Conservation (phyloP, 2,113 vertebrate species). For the Sylvilagus bachmani region DNA sequence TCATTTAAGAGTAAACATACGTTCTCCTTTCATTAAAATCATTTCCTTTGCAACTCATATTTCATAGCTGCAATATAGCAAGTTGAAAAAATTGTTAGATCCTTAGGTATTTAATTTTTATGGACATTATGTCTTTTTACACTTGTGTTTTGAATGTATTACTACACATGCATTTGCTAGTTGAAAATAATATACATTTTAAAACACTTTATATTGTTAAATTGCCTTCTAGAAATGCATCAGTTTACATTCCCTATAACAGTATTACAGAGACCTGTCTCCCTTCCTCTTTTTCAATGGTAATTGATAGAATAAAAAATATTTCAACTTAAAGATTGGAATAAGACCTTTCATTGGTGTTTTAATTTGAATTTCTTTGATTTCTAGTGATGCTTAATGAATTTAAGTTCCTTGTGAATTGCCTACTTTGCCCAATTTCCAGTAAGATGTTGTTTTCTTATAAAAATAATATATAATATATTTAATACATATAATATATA, state of each 20-base stretch:
- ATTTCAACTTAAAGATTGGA: conserved; percentile 31
- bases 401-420: conserved; percentile 13
- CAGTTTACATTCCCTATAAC: conserved; percentile 60
- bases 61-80: conserved; percentile 42
- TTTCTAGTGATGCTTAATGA: conserved; percentile 17
- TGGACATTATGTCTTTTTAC: conserved; percentile 65
- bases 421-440: background rate
- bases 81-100: conserved; percentile 34
- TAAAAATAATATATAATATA: background rate
- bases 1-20: conserved; percentile 26
- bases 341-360: background rate
- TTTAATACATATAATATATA: background rate
- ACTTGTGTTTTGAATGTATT: conserved; percentile 71
- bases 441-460: background rate
- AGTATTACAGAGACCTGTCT: conserved; percentile 39
- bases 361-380: conserved; percentile 41
- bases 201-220: conserved; percentile 61
- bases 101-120: conserved; percentile 66
- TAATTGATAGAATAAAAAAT: conserved; percentile 50
- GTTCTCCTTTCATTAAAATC: conserved; percentile 56
- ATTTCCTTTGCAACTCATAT: conserved; percentile 59
- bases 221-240: conserved; percentile 62
- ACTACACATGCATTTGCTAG: conserved; percentile 30
- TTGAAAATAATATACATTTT: conserved; percentile 70
- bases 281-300: background rate